These are phyloP conservation scores for Callimorpha dominula DNA, from an alignment of 2,888 invertebrate genomes.

Conservation along the genomic window DNA sequence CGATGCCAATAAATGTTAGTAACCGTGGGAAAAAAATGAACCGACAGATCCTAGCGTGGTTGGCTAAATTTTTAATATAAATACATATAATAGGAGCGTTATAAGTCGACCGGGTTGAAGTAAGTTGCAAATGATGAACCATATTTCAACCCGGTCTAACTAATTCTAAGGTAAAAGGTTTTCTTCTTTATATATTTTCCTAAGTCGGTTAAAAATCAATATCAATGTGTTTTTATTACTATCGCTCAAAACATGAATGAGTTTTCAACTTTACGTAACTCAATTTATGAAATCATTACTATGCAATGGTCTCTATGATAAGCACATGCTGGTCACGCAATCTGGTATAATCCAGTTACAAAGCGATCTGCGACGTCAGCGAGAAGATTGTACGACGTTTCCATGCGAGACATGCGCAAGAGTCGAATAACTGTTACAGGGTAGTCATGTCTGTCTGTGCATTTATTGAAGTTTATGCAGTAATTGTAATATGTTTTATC, in stretches of 20 bases:
- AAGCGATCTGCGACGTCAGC: background rate
- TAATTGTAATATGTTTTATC: background rate
- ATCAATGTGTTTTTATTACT: background rate
- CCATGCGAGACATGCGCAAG: slow-evolving; percentile 18
- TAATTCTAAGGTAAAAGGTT: too few species aligned
- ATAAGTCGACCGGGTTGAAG: background rate
- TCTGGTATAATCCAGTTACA: slow-evolving; percentile 1
- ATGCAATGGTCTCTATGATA: slow-evolving; percentile 2
- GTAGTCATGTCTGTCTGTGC: slow-evolving; percentile 2
- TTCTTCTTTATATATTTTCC: background rate
- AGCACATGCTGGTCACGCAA: slow-evolving; percentile 17
- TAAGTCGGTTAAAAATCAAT: background rate
- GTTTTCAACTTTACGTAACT: background rate
- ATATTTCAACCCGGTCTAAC: too few species aligned
- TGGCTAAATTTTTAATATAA: background rate
- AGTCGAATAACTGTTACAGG: slow-evolving; percentile 12
- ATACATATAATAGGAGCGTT: background rate
- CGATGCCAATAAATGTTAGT: too few species aligned
- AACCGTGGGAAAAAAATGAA: too few species aligned
- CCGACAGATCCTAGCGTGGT: too few species aligned
- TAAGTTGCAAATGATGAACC: background rate
- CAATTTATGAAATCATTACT: slow-evolving; percentile 2
- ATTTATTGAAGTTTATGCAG: background rate
- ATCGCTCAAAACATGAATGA: background rate
- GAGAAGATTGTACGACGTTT: too few species aligned